Evolutionary conservation across 2,797 vertebrate genomes (phyloP).

Genomic region (Syncerus caffer): DNA sequence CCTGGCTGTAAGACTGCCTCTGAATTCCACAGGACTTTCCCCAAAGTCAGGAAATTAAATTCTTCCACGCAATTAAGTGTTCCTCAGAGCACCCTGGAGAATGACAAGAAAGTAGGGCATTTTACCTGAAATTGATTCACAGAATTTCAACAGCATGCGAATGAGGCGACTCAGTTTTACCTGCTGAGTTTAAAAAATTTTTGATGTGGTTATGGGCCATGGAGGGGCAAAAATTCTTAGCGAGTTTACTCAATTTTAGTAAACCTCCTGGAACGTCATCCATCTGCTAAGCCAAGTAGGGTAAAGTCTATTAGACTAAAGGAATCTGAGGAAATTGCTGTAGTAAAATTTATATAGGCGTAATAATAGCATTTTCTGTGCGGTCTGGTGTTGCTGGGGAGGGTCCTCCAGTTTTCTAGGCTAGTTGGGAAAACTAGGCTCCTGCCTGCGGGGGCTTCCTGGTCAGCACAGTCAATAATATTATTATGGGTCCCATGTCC

Average conservation of each 20-base stretch:
- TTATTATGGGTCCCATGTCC: not conserved
- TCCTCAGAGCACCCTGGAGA: slow-evolving; percentile 39
- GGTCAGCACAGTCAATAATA: not conserved
- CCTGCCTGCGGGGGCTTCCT: not conserved
- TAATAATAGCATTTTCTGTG: not conserved
- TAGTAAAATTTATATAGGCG: not conserved
- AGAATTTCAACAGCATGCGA: slow-evolving; percentile 1
- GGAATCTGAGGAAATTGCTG: not conserved
- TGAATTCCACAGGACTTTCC: slow-evolving; percentile 22
- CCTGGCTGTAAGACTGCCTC: not conserved
- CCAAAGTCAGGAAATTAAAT: slow-evolving; percentile 49
- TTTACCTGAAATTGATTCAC: slow-evolving; percentile 22
- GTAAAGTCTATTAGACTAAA: not conserved
- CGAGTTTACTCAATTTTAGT: not conserved
- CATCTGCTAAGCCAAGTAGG: not conserved
- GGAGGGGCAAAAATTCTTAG: not conserved
- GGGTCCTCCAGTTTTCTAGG: not conserved
- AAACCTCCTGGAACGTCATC: not conserved
- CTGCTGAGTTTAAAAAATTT: not conserved
- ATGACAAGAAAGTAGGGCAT: not conserved
- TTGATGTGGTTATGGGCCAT: not conserved
- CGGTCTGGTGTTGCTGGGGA: not conserved
- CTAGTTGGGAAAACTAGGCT: not conserved
- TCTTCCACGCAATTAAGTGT: not conserved
- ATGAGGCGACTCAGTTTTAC: not conserved